Evolutionary conservation across 2,797 vertebrate species (phyloP).

Genomic region (Esox lucius): DNA sequence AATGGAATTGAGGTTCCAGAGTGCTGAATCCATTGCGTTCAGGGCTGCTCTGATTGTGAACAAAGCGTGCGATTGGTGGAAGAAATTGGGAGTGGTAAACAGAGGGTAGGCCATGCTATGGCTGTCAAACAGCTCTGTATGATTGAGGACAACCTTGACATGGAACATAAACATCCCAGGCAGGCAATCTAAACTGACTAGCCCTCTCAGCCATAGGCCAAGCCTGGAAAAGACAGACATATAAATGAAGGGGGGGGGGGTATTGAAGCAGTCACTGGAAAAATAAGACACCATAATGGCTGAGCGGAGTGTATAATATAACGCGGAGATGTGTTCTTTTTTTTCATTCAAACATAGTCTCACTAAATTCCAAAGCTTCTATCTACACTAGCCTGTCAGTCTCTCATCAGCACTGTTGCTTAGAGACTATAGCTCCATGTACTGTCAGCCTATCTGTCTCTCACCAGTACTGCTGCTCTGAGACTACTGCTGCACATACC

Average conservation of each 20-base stretch:
- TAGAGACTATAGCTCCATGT: not conserved
- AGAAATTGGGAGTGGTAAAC: slow-evolving; percentile 78
- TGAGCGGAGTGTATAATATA: slow-evolving; percentile 42
- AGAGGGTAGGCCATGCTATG: slow-evolving; percentile 71
- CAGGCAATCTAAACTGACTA: slow-evolving; percentile 58
- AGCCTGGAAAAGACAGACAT: slow-evolving; percentile 39
- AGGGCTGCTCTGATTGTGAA: slow-evolving; percentile 67
- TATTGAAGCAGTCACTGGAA: no score
- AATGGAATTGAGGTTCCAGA: slow-evolving; percentile 11
- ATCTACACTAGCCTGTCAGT: not conserved
- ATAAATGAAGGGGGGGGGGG: slow-evolving; percentile 7
- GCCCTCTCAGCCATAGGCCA: slow-evolving; percentile 37
- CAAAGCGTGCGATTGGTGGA: slow-evolving; percentile 62
- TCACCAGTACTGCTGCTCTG: not conserved
- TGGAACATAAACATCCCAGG: slow-evolving; percentile 74
- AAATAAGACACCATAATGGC: slow-evolving; percentile 37
- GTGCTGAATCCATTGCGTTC: slow-evolving; percentile 10
- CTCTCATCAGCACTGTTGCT: not conserved
- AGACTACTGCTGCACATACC: slow-evolving; percentile 6
- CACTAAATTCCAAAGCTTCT: no score
- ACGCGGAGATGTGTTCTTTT: not conserved
- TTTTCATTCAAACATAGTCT: no score
- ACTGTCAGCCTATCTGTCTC: not conserved
- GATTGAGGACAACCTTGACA: slow-evolving; percentile 80
- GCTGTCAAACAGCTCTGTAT: slow-evolving; percentile 79